These are phyloP conservation scores for Leptinotarsa tumamoca DNA, from an alignment of 2,888 invertebrate genomes.

Conservation along the genomic window DNA sequence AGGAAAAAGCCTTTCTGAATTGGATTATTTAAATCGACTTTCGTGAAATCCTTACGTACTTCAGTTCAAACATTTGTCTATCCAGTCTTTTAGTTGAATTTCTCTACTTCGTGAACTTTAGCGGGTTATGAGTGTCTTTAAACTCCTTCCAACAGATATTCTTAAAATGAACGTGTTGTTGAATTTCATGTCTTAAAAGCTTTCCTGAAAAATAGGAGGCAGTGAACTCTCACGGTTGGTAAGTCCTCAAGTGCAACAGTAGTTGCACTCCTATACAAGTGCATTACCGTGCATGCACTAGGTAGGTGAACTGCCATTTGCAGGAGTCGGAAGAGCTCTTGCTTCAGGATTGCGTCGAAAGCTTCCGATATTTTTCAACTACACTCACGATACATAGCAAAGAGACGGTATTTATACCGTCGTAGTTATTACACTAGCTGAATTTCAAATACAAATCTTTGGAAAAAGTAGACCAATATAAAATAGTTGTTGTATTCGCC, in stretches of 20 bases:
- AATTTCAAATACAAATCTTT: neutral
- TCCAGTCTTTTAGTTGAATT: too few relatives aligned
- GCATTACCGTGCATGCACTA: neutral
- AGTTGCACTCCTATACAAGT: neutral
- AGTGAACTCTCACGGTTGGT: neutral
- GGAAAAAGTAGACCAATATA: too few relatives aligned
- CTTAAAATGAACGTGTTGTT: too few relatives aligned
- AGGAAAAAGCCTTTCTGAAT: neutral
- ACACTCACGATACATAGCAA: neutral
- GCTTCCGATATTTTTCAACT: neutral
- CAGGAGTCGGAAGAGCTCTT: slow-evolving; percentile 1
- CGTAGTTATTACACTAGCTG: neutral
- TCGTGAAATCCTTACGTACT: too few relatives aligned
- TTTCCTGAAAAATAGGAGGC: neutral
- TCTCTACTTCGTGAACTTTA: too few relatives aligned
- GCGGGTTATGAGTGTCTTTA: too few relatives aligned
- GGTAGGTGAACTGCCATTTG: neutral
- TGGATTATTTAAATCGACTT: neutral
- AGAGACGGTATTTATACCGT: neutral
- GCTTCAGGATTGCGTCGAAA: neutral
- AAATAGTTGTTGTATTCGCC: too few relatives aligned
- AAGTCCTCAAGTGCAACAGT: neutral
- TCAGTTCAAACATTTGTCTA: too few relatives aligned
- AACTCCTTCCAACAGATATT: too few relatives aligned
- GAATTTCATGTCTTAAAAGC: neutral